phyloP scores from a whole-genome alignment of 2,113 vertebrate species.

The Lampris megalopsis region DNA sequence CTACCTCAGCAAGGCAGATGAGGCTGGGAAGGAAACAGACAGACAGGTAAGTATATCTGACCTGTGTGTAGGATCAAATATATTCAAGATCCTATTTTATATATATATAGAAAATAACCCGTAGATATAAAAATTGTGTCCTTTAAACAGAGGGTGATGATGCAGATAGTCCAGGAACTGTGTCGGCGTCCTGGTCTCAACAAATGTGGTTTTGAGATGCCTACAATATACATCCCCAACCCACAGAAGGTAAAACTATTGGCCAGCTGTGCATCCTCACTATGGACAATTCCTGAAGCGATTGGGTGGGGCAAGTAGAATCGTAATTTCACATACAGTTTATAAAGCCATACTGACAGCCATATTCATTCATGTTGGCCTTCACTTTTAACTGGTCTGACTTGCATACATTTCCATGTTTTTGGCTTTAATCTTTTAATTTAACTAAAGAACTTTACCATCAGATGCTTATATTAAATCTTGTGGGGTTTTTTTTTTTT shows the following conservation, averaged over 20 bases:
- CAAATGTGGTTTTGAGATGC: slow-evolving; percentile 88
- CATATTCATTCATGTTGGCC: neutral
- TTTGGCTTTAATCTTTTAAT: neutral
- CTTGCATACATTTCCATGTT: neutral
- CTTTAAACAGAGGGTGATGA: slow-evolving; percentile 83
- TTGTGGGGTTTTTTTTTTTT: neutral
- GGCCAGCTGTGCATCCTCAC: neutral
- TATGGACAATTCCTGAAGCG: neutral
- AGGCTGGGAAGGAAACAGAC: slow-evolving; percentile 82
- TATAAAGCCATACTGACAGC: neutral
- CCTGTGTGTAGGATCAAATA: neutral
- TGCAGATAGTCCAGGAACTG: slow-evolving; percentile 88
- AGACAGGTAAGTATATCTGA: slow-evolving; percentile 72
- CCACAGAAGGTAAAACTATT: slow-evolving; percentile 78
- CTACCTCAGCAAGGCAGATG: slow-evolving; percentile 86
- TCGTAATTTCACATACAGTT: neutral
- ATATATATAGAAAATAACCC: neutral
- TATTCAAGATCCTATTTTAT: neutral
- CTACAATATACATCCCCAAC: slow-evolving; percentile 86
- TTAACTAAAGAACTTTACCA: neutral
- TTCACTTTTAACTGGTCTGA: neutral
- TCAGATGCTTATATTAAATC: neutral
- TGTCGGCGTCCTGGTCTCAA: slow-evolving; percentile 86
- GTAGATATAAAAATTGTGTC: neutral
- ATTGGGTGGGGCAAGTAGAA: neutral